phyloP scores from a whole-genome alignment of 2,888 invertebrate species.

The Patella ulyssiponensis region DNA sequence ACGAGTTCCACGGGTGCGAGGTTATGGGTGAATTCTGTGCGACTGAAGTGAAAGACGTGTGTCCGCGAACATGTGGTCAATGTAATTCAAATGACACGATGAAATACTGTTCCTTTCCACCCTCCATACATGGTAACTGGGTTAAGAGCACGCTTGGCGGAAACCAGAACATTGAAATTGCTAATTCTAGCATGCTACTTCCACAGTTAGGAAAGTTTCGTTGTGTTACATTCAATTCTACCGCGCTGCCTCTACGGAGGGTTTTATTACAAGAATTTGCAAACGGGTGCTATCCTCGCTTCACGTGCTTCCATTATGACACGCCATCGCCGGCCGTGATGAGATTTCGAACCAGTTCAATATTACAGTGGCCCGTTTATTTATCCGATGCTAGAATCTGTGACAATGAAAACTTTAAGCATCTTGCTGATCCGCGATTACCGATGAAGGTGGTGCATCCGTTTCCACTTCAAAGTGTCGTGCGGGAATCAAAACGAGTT shows the following conservation, averaged over 20 bases:
- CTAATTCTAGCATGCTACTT: conserved; percentile 24
- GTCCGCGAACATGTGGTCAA: conserved; percentile 28
- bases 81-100: conserved; percentile 20
- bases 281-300: conserved; percentile 49
- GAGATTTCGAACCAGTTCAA: conserved; percentile 38
- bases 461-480: conserved; percentile 34
- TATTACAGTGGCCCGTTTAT: conserved; percentile 40
- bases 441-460: conserved; percentile 26
- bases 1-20: conserved; percentile 27
- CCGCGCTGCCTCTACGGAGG: conserved; percentile 26
- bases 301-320: conserved; percentile 44
- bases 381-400: conserved; percentile 40
- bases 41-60: conserved; percentile 23
- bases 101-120: conserved; percentile 29
- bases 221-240: conserved; percentile 39
- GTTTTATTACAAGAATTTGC: conserved; percentile 36
- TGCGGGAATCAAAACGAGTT: conserved; percentile 25
- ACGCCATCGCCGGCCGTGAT: conserved; percentile 39
- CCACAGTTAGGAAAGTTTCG: conserved; percentile 31
- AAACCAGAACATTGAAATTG: conserved; percentile 26
- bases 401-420: conserved; percentile 39
- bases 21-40: conserved; percentile 23
- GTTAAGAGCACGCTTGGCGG: conserved; percentile 17
- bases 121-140: conserved; percentile 33
- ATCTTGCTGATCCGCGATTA: conserved; percentile 40